phyloP scores from a whole-genome alignment of 2,888 invertebrate genomes.

The Epistrophe grossulariae region DNA sequence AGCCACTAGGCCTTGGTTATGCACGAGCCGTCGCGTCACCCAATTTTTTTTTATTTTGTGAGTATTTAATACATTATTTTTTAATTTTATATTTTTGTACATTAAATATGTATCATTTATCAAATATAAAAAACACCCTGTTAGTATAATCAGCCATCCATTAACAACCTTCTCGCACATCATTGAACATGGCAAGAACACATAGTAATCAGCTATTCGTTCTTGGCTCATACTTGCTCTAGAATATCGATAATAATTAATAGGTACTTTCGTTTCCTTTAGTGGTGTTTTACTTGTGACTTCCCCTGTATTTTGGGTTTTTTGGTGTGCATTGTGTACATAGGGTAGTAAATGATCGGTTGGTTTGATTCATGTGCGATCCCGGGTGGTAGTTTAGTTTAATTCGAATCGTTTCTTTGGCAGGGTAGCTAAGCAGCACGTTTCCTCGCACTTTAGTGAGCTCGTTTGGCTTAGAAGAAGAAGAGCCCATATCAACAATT shows the following conservation, averaged over 20 bases:
- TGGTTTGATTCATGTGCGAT: conserved; percentile 73
- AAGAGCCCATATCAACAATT: conserved; percentile 1
- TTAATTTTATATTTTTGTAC: too few species aligned
- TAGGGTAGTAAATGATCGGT: conserved; percentile 76
- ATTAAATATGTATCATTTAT: too few species aligned
- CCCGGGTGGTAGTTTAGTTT: conserved; percentile 76
- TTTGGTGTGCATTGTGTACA: conserved; percentile 49
- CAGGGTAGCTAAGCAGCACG: conserved; percentile 37
- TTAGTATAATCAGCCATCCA: background rate
- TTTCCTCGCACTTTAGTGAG: conserved; percentile 3
- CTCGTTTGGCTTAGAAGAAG: conserved; percentile 19
- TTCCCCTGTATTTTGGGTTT: conserved; percentile 44
- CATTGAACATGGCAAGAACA: background rate
- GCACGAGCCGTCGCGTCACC: too few species aligned
- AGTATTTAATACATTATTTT: too few species aligned
- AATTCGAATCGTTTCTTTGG: conserved; percentile 58
- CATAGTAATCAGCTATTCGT: background rate
- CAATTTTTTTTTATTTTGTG: too few species aligned
- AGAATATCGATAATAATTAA: background rate
- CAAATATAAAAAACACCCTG: too few species aligned
- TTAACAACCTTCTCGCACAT: background rate
- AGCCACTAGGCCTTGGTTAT: too few species aligned
- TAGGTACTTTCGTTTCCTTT: background rate
- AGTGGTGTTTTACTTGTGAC: conserved; percentile 50
- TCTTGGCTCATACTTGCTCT: background rate